Base-by-base conservation (phyloP, 1,140 invertebrate species). In the Centruroides sculpturatus region DNA sequence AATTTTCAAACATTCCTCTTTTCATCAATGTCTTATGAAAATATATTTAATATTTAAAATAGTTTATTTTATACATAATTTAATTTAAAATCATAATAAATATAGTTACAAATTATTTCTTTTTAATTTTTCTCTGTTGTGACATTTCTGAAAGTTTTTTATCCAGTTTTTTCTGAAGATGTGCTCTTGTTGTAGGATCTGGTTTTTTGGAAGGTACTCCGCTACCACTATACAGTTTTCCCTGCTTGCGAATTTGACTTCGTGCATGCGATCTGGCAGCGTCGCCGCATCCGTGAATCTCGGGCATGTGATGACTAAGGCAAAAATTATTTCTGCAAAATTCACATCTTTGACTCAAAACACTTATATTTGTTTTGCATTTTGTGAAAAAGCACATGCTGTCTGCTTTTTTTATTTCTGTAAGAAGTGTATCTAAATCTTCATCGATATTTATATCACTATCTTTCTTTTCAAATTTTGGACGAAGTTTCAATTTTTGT, bases 231-330 rank as follows among this genome's bases (percentile, higher is more conserved):
- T 69, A 68, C 10, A 72, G 36, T 5, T 68, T 65, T 35, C 76
- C 76, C 55, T 78, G 74, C 59, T 71, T 71, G 5, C 71, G 66
- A 54, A 80, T 75, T 47, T 69, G 71, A 49, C 75, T 72, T 52
- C 79, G 68, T 6, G 80, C 80, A 51, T 76, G 72, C 12, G 63
- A 67, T 63, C 76, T 72, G 1, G 78, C 77, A 46, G 71, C 75
- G 48, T 76, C 74, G 5, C 79, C 80, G 73, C 81, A 83, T 3
- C 81, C 81, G 67, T 82, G 81, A 41, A 80, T 72, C 69, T 82
- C 81, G 34, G 80, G 78, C 63, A 81, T 73, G 54, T 75, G 71
- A 69, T 83, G 81, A 23, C 71, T 65, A 35, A 81, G 68, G 67
- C 81, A 83, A 67, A 75, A 83, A 53, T 76, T 70, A 47, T 71